These are phyloP conservation scores for Crocuta crocuta DNA, from an alignment of 2,113 vertebrate genomes.

Conservation along the genomic window DNA sequence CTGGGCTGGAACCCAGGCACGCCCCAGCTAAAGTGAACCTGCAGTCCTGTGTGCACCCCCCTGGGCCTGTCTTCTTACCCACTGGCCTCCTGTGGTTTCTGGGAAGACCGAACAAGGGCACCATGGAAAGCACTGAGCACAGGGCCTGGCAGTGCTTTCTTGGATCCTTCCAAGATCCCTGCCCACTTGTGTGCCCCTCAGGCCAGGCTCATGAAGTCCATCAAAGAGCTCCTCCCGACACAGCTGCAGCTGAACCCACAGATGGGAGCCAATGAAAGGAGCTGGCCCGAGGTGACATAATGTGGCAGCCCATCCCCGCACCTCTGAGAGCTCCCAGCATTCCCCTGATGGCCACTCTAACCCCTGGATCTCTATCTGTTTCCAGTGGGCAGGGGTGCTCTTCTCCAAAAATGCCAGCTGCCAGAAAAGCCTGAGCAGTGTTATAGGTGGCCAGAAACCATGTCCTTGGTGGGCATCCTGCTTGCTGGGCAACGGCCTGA, in stretches of 20 bases:
- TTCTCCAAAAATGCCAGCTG: background rate
- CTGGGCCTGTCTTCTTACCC: background rate
- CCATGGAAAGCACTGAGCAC: background rate
- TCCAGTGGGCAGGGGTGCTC: background rate
- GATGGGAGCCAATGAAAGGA: background rate
- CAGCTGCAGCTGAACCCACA: background rate
- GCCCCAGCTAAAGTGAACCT: rapidly evolving
- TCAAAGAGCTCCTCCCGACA: background rate
- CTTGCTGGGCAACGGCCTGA: rapidly evolving
- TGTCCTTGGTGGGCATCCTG: background rate
- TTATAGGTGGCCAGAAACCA: background rate
- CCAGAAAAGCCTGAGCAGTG: background rate
- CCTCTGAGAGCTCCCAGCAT: background rate
- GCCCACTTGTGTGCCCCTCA: background rate
- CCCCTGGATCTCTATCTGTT: background rate
- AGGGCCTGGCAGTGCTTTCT: background rate
- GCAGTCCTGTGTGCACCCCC: rapidly evolving
- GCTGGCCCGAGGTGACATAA: background rate
- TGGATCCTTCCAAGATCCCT: background rate
- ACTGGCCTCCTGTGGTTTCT: background rate
- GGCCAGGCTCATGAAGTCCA: no score
- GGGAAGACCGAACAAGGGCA: background rate
- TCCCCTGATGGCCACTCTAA: background rate
- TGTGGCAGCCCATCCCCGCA: background rate
- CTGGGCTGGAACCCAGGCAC: background rate